Evolutionary conservation across 35 echinoderm and acorn worm species (phyloP), one percentile per base, ranked within the genome.

Genomic region (Lytechinus variegatus): DNA sequence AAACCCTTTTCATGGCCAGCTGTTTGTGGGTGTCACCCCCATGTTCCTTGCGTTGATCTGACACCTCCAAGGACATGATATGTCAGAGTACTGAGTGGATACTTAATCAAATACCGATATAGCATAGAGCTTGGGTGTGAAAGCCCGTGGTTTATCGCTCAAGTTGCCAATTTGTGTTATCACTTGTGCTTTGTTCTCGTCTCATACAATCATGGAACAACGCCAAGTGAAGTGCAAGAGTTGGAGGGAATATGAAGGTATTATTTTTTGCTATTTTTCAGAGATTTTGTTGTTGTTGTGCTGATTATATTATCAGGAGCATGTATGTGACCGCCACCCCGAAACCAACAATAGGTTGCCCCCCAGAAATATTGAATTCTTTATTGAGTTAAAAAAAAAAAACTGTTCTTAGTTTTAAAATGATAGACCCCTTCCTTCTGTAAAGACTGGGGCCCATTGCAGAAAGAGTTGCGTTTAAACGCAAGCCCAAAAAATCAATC

Each of bases 131-230:
- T 24, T 24, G 66, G 66, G 66, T 79, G 66, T 79, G 4, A 79
- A 24, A 79, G 66, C 21, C 33, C 0, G 66, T 24, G 21, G 12
- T 79, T 79, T 79, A 24, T 24, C 19, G 21, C 66, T 79, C 66
- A 79, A n/a, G 66, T 79, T 79, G 66, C 66, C 66, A 79, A 79
- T 79, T 79, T 79, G 66, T 79, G n/a, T 79, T 79, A 79, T n/a
- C 19, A 24, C 19, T 19, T 24, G 66, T 21, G 21, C 66, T 79
- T 79, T 79, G 19, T 79, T 79, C 66, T 79, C 19, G 21, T 79
- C 66, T n/a, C 19, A 79, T 16, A 24, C 33, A 44, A 44, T 44
- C 56, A 58, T n/a, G 66, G 66, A 79, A 79, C 66, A 24, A 79
- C 66, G 19, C 66, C 66, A 79, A 79, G 66, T 16, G 66, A 24